A percentile compares a stretch with the other conserved stretches of the same genome.
Conservation (phyloP, 1,140 invertebrate species). For the Drosophila arawakana region DNA sequence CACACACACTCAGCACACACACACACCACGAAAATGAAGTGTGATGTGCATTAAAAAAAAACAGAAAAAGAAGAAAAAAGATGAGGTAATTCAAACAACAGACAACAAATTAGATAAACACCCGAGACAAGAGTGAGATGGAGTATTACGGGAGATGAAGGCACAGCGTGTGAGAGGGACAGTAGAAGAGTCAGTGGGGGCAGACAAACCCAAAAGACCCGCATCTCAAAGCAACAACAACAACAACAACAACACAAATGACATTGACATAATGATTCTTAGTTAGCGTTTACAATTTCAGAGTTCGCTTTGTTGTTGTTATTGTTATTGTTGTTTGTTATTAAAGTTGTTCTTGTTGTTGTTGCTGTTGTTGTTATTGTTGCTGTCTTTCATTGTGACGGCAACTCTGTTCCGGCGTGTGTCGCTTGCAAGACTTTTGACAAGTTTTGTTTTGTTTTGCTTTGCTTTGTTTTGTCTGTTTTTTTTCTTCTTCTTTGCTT, state of each 20-base stretch:
- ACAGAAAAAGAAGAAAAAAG: background rate
- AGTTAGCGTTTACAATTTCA: constrained; percentile 61
- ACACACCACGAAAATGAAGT: constrained; percentile 44
- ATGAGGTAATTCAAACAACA: constrained; percentile 70
- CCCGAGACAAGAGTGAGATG: constrained; percentile 10
- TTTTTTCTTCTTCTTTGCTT: constrained; percentile 9
- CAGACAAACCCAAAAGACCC: constrained; percentile 36
- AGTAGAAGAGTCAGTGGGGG: background rate
- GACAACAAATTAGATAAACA: constrained; percentile 67
- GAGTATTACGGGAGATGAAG: background rate
- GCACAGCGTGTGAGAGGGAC: background rate
- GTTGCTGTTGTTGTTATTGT: constrained; percentile 16
- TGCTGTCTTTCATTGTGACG: constrained; percentile 34
- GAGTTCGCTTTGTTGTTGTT: constrained; percentile 28
- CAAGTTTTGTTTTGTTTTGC: constrained; percentile 43
- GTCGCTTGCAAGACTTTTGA: constrained; percentile 57
- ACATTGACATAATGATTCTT: constrained; percentile 82
- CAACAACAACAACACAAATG: constrained; percentile 49
- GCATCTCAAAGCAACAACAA: constrained; percentile 42
- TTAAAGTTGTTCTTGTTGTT: constrained; percentile 11
- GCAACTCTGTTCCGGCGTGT: constrained; percentile 41
- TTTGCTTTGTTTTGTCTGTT: constrained; percentile 16
- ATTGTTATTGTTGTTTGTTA: constrained; percentile 13
- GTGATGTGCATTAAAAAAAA: constrained; percentile 29
- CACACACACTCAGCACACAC: constrained; percentile 35